Conservation (phyloP, 2,113 vertebrate species). For the Lampris incognitus region DNA sequence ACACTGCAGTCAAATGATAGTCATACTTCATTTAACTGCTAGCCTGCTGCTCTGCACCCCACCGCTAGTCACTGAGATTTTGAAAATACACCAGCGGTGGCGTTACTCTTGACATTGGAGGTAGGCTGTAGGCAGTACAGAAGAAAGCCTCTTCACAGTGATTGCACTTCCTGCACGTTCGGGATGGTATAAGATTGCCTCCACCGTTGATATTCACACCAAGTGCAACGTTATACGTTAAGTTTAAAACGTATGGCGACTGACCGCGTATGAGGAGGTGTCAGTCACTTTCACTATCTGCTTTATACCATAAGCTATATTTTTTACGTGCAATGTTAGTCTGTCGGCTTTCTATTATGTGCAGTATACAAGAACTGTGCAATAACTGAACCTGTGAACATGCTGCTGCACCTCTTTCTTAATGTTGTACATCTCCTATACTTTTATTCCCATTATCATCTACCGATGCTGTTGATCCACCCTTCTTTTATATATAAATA, state of each 20-base stretch:
- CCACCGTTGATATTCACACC: conserved; percentile 31
- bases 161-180: conserved; percentile 52
- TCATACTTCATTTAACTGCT: not conserved
- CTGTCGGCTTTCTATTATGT: not conserved
- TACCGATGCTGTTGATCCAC: too few relatives aligned
- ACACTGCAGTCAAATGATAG: not conserved
- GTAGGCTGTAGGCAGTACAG: conserved; percentile 13
- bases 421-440: not conserved
- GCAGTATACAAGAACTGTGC: not conserved
- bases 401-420: not conserved
- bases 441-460: too few relatives aligned
- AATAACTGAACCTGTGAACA: too few relatives aligned
- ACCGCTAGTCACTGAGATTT: conserved; percentile 27
- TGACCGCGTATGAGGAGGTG: too few relatives aligned
- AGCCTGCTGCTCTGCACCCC: conserved; percentile 14
- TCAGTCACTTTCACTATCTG: too few relatives aligned
- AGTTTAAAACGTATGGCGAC: too few relatives aligned
- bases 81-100: conserved; percentile 35
- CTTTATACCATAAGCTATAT: not conserved
- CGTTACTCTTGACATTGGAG: conserved; percentile 38
- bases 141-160: conserved; percentile 46
- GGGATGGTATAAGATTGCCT: conserved; percentile 36
- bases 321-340: conserved; percentile 15
- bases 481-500: too few relatives aligned
- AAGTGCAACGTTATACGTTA: conserved; percentile 15